Evolutionary conservation across 2,797 vertebrate genomes (phyloP).

Genomic region (Phoebastria nigripes): DNA sequence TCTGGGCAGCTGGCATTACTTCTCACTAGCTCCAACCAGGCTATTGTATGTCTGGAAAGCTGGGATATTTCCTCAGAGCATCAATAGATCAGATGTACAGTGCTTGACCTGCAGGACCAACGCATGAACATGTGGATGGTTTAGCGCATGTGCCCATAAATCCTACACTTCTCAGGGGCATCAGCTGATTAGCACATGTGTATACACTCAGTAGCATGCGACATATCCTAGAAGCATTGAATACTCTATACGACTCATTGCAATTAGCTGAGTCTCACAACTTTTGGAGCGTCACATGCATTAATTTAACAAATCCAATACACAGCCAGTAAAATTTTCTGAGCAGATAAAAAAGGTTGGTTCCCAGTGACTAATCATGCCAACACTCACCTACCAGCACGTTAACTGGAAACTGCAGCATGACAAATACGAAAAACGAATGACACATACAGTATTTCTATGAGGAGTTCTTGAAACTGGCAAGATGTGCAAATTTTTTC

Average conservation of each 20-base stretch:
- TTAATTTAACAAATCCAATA: background rate
- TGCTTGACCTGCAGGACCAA: background rate
- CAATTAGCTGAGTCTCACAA: background rate
- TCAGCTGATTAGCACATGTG: background rate
- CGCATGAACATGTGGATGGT: background rate
- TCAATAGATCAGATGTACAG: background rate
- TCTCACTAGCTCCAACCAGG: background rate
- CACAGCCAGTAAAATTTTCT: background rate
- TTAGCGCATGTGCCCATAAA: background rate
- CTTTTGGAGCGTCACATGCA: fast-evolving
- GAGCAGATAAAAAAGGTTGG: background rate
- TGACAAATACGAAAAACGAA: background rate
- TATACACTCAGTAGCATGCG: fast-evolving
- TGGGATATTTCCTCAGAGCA: background rate
- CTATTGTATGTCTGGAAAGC: background rate
- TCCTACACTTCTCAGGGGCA: background rate
- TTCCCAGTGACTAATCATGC: background rate
- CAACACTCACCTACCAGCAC: fast-evolving
- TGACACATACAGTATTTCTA: background rate
- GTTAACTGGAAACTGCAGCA: background rate
- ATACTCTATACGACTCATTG: background rate
- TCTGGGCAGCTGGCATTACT: background rate
- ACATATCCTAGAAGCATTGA: background rate
- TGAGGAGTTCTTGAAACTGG: background rate
- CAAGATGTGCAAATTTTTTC: background rate